Evolutionary conservation across 2,113 vertebrate genomes (phyloP), one percentile per base, ranked within the genome.

Genomic region (Lepus americanus): DNA sequence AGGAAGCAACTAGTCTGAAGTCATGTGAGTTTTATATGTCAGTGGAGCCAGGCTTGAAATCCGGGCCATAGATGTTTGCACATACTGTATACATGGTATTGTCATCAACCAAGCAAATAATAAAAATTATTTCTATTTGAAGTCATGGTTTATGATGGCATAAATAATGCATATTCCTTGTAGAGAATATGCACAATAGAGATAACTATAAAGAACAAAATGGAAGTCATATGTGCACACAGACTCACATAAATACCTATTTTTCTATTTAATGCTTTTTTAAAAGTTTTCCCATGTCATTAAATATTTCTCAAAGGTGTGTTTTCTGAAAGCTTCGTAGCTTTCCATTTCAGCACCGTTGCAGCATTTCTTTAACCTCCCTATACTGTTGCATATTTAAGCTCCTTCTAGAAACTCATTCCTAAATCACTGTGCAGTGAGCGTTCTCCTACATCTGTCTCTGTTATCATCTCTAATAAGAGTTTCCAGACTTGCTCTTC

Each of bases 101-200:
- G 10, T 72, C n/a, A 64, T 70, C 76, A 76, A 63, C 64, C 66
- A 82, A 92, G n/a, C 36, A 92, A 61, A 51, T 91, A 79, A 44
- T 89, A 72, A 29, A 79, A 89, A 23, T 89, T 69, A 93, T 87
- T 94, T 94, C 66, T 84, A 27, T 79, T 93, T 80, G 36, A 13
- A 73, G 10, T 51, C n/a, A 17, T 92, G 81, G 80, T 96, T 80
- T 89, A 81, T 93, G 87, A 67, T 76, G 51, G 44, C 29, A 59
- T 64, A 89, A 92, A 77, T 69, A 83, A 87, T 96, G 49, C 81
- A 89, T 77, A 95, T 96, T 95, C 67, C 31, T 84, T 64, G 51
- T 74, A 36, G 73, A 33, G 87, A 80, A 44, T 63, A 14, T 63
- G 11, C 44, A 76, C 84, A 89, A 31, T 79, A 33, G 87, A 29